Percentiles rank a stretch among this genome's conserved stretches.
These are phyloP conservation scores for Caenorhabditis japonica DNA, from an alignment of 2,888 invertebrate genomes.

Conservation along the genomic window DNA sequence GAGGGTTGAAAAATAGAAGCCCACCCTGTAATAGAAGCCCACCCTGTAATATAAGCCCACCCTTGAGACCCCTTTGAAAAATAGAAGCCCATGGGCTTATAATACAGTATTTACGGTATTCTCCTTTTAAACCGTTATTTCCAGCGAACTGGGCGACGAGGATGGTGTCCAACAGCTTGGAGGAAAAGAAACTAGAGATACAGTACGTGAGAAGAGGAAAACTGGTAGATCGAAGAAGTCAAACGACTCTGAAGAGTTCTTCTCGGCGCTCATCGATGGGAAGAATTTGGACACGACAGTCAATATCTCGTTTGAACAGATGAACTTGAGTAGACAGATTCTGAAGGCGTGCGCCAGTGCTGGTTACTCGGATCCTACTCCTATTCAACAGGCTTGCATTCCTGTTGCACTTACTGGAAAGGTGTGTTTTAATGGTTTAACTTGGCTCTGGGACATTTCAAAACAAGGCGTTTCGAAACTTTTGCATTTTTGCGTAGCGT, in stretches of 20 bases:
- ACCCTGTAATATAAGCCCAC: no score
- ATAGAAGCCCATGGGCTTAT: no score
- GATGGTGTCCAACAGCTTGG: slow-evolving; percentile 67
- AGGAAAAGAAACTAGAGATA: slow-evolving; percentile 62
- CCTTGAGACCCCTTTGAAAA: no score
- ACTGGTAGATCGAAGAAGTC: slow-evolving; percentile 51
- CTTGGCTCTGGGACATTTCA: no score
- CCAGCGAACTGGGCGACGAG: slow-evolving; percentile 44
- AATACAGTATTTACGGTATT: no score
- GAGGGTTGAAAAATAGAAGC: no score
- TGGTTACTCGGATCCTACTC: slow-evolving; percentile 93
- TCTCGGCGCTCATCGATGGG: slow-evolving; percentile 57
- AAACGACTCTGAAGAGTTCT: slow-evolving; percentile 51
- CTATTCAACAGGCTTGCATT: slow-evolving; percentile 94
- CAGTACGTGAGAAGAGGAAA: slow-evolving; percentile 63
- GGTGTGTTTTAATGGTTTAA: slow-evolving; percentile 21
- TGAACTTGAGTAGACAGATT: slow-evolving; percentile 94
- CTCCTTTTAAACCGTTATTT: not conserved
- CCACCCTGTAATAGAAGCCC: no score
- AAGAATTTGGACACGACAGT: slow-evolving; percentile 49
- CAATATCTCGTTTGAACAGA: slow-evolving; percentile 83
- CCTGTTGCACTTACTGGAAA: slow-evolving; percentile 92
- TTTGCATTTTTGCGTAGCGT: no score
- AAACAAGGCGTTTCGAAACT: no score
- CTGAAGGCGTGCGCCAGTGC: slow-evolving; percentile 88